These are phyloP conservation scores for Rhagonycha fulva DNA, from an alignment of 2,888 invertebrate genomes.

Conservation along the genomic window DNA sequence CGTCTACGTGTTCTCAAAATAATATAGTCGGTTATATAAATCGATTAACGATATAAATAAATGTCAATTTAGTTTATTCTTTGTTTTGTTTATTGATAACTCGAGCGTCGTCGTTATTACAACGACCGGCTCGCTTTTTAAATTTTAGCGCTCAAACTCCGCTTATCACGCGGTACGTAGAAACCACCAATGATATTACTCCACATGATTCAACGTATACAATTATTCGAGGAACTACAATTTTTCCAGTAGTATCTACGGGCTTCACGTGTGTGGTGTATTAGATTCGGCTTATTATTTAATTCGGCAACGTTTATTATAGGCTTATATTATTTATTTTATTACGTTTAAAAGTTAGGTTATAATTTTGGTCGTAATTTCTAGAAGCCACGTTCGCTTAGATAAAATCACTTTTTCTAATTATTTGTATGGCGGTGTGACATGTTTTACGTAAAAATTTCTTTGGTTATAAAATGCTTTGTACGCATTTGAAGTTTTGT, in stretches of 20 bases:
- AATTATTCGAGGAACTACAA: conserved; percentile 27
- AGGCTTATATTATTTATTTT: conserved; percentile 16
- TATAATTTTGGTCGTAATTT: conserved; percentile 16
- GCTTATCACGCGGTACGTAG: conserved; percentile 26
- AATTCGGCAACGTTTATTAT: conserved; percentile 5
- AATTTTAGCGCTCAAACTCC: conserved; percentile 31
- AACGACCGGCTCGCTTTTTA: not conserved
- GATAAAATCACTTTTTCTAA: not conserved
- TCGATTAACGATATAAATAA: conserved; percentile 25
- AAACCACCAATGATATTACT: conserved; percentile 54
- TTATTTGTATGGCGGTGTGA: conserved; percentile 18
- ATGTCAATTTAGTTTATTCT: conserved; percentile 37
- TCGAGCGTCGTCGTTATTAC: not conserved
- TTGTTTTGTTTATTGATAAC: not conserved
- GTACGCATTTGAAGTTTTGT: conserved; percentile 20
- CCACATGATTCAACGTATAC: conserved; percentile 55
- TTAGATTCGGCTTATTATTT: conserved; percentile 17
- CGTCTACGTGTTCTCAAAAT: conserved; percentile 29
- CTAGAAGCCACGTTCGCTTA: conserved; percentile 30
- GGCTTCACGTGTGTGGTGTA: conserved; percentile 19
- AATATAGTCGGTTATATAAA: conserved; percentile 30
- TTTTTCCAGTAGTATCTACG: conserved; percentile 21
- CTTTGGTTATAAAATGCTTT: conserved; percentile 24
- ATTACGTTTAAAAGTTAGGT: conserved; percentile 22
- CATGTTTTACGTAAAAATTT: conserved; percentile 14